Evolutionary conservation across 1,140 invertebrate species (phyloP), one percentile per base, ranked within the genome.

Genomic region (Drosophila nasuta): DNA sequence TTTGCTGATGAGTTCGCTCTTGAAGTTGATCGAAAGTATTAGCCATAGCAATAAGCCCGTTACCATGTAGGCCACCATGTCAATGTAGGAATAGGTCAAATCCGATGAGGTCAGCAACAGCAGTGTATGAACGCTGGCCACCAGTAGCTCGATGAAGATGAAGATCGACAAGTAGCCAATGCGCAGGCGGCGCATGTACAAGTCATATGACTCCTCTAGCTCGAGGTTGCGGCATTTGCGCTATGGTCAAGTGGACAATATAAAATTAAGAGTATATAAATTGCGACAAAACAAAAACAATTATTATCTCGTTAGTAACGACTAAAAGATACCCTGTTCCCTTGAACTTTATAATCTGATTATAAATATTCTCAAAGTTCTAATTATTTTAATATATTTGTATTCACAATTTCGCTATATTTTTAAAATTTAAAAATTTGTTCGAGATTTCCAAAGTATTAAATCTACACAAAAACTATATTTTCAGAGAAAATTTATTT

Each of bases 81-180:
- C 91, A 3, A 91, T 73, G 35, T 92, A 80, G 30, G 93, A 77
- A 72, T 92, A 81, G 45, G 93, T 66, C n/a, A 80, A 33, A 33
- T 88, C 85, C 86, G 92, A 93, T 51, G 93, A 93, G 59, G 91
- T 91, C 7, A 92, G 64, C 66, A 95, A 82, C 33, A 97, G 92
- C 45, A 95, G 70, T 30, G 94, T 72, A 82, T 96, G 95, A 1
- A 93, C 93, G 5, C 94, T 86, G 56, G 95, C 95, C 38, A 96
- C 94, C 15, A 95, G 75, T 69, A 95, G 89, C 81, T 96, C 94
- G 25, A 97, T 92, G 2, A 96, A 93, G 38, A 97, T 93, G 86
- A 96, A 97, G 46, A 96, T 94, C 54, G 96, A 95, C 33, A 97
- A 94, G 77, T 97, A 96, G 57, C 95, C 95, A 91, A 96, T 95